Evolutionary conservation across 1,140 invertebrate genomes (phyloP), one percentile per base, ranked within the genome.

Genomic region (Bombus ignitus): DNA sequence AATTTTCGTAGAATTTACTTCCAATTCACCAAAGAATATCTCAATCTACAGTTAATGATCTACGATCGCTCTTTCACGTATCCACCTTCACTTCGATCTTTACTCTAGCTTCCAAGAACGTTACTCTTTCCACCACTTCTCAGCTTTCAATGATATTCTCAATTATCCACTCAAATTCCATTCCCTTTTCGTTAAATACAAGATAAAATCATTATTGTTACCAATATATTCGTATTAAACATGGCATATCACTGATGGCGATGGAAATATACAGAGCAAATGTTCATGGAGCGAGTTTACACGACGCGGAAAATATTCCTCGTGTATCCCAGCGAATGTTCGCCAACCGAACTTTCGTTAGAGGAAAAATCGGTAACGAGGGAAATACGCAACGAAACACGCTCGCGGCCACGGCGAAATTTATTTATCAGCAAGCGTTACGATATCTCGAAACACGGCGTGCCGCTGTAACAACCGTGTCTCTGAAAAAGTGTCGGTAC

Each of bases 401-500:
- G 83, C 57, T 53, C 42, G 1, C n/a, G 35, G 28, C n/a, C 42
- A 22, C 18, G 35, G 32, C 32, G 57, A 72, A 47, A 85, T 85
- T 79, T 85, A 85, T 85, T 85, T 85, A 85, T 85, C 66, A 85
- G 42, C 66, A 32, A 39, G n/a, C 57, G 72, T 86, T 85, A n/a
- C 80, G 71, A 89, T 89, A 89, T 88, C 79, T 88, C 71, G 85
- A 88, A 89, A 89, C 59, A 62, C 32, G 65, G 35, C 62, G 28
- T 37, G 59, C 57, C 53, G 70, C 44, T 37, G 81, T 62, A 83
- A 42, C 78, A 66, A 35, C 18, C 44, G 59, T 59, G 44, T 25
- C 70, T 62, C 65, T 62, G 82, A 74, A 78, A 87, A 88, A 75
- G 73, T 85, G 57, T 83, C 57, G 75, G 74, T 70, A 39, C 88